Evolutionary conservation across 2,113 vertebrate species (phyloP).

Genomic region (Vulpes vulpes): DNA sequence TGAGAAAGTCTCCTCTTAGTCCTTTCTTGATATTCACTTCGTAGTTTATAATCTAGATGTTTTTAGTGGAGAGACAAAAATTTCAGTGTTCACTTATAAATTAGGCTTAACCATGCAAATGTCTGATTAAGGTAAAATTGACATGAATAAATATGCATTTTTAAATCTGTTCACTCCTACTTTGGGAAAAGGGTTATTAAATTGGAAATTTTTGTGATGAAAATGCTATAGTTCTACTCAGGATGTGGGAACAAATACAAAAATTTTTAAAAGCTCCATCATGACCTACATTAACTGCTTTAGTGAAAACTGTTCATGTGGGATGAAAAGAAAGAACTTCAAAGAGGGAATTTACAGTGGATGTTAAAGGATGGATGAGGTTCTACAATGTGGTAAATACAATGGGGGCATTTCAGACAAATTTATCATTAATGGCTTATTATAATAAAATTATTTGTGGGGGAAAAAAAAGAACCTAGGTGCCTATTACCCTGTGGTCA

Average conservation of each 20-base stretch:
- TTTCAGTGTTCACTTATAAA: constrained; percentile 13
- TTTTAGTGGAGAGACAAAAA: not conserved
- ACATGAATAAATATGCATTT: not conserved
- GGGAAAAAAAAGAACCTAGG: not conserved
- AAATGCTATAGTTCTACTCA: not conserved
- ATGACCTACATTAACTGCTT: constrained; percentile 13
- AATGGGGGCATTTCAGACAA: constrained; percentile 23
- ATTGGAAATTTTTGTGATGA: not conserved
- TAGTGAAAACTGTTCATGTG: not conserved
- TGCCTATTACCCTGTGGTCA: not conserved
- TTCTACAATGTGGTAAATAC: constrained; percentile 9
- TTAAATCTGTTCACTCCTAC: not conserved
- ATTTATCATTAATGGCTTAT: not conserved
- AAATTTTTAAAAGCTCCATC: not conserved
- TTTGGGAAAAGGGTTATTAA: not conserved
- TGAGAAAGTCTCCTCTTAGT: not conserved
- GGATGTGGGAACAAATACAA: not conserved
- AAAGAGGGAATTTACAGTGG: constrained; percentile 30
- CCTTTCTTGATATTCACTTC: not conserved
- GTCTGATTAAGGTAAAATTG: not conserved
- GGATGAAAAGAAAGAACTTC: constrained; percentile 34
- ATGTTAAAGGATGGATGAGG: not conserved
- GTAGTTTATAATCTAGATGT: not conserved
- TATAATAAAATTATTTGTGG: not conserved
- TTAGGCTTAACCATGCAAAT: not conserved